Conservation (phyloP, 1,140 invertebrate genomes). For the Hydropsyche tenuis region DNA sequence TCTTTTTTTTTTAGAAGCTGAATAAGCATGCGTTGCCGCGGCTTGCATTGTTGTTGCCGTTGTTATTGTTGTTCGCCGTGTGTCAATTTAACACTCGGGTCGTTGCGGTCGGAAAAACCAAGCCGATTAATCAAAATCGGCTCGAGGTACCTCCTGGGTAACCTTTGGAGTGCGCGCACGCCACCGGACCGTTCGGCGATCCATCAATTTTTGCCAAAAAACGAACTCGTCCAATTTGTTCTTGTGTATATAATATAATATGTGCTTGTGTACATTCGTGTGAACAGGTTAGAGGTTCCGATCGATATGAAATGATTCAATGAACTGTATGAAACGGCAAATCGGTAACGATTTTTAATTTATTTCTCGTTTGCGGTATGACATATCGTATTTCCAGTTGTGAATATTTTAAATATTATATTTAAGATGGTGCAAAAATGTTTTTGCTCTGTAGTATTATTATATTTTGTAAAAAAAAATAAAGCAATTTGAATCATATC, state of each 20-base stretch:
- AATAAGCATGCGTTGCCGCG: background rate
- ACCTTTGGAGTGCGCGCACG: too few species aligned
- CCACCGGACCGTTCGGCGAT: slow-evolving; percentile 5
- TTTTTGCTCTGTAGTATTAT: too few species aligned
- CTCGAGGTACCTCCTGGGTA: background rate
- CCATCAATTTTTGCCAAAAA: slow-evolving; percentile 21
- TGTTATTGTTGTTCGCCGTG: too few species aligned
- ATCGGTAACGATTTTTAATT: too few species aligned
- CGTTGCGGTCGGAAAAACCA: background rate
- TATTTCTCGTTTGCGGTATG: too few species aligned
- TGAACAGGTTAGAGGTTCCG: background rate
- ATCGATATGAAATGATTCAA: background rate
- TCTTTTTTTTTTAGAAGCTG: background rate
- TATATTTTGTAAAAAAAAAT: too few species aligned
- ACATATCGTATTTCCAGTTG: too few species aligned
- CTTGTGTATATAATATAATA: background rate
- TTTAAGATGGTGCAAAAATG: too few species aligned
- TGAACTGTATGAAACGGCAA: too few species aligned
- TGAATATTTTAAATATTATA: too few species aligned
- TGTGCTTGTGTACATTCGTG: background rate
- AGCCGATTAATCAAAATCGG: background rate
- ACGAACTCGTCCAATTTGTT: slow-evolving; percentile 1
- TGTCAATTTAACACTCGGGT: slow-evolving; percentile 14
- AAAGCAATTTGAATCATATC: too few species aligned
- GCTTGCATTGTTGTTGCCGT: background rate